Conservation (phyloP, 1,140 invertebrate species). For the Procambarus virginalis region DNA sequence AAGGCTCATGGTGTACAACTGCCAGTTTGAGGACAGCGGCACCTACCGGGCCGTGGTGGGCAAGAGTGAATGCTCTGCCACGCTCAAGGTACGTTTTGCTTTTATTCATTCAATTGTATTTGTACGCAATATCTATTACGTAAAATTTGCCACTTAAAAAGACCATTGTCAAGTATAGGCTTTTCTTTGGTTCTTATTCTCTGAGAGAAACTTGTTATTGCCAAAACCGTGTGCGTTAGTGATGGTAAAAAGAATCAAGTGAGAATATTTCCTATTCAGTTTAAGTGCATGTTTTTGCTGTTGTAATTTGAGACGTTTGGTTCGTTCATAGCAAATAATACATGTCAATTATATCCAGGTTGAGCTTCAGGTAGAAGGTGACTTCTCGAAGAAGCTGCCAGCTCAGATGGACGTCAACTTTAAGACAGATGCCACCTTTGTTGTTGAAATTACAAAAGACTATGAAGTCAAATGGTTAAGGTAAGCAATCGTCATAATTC, state of each 20-base stretch:
- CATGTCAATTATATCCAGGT: constrained; percentile 27
- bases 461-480: constrained; percentile 89
- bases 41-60: constrained; percentile 91
- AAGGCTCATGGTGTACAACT: constrained; percentile 89
- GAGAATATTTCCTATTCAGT: too few relatives aligned
- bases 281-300: too few relatives aligned
- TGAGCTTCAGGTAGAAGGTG: constrained; percentile 79
- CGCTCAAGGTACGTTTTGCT: constrained; percentile 76
- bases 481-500: constrained; percentile 73
- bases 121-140: too few relatives aligned
- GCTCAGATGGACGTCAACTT: constrained; percentile 84
- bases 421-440: constrained; percentile 84
- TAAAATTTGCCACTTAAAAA: too few relatives aligned
- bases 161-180: too few relatives aligned
- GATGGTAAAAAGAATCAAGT: too few relatives aligned
- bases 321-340: too few relatives aligned
- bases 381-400: constrained; percentile 86
- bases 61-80: constrained; percentile 84
- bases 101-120: too few relatives aligned
- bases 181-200: too few relatives aligned
- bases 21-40: constrained; percentile 83
- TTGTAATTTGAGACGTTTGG: too few relatives aligned
- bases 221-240: too few relatives aligned
- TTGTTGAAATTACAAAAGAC: constrained; percentile 87
- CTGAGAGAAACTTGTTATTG: too few relatives aligned